phyloP scores from a whole-genome alignment of 64 coral and sea anemone genomes.

The Actinia equina region DNA sequence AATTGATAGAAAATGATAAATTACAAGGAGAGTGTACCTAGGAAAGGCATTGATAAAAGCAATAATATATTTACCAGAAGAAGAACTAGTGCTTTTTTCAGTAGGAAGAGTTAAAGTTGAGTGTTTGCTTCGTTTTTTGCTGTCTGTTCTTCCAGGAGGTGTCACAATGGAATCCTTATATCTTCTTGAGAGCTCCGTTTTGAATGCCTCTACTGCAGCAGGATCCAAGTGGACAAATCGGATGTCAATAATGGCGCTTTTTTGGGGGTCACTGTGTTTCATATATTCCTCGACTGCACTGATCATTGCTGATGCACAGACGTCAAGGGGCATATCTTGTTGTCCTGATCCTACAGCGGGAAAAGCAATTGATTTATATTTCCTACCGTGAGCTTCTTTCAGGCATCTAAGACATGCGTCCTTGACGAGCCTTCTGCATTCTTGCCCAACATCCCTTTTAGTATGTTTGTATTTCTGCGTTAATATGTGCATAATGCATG shows the following conservation, averaged over 20 bases:
- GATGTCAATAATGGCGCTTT: constrained; percentile 20
- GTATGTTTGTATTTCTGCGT: background rate
- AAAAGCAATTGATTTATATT: background rate
- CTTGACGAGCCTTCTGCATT: background rate
- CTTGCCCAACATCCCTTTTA: background rate
- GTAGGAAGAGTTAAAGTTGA: too few relatives aligned
- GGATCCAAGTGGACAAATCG: constrained; percentile 71
- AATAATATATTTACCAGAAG: too few relatives aligned
- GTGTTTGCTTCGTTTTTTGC: too few relatives aligned
- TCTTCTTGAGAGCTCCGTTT: constrained; percentile 31
- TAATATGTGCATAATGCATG: background rate
- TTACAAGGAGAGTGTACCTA: too few relatives aligned
- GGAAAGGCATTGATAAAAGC: too few relatives aligned
- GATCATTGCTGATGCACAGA: constrained; percentile 47
- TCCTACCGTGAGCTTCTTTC: background rate
- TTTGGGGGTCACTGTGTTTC: background rate
- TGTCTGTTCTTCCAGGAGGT: background rate
- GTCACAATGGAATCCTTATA: background rate
- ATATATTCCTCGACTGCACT: constrained; percentile 53
- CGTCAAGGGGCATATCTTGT: constrained; percentile 40
- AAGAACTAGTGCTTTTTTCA: too few relatives aligned
- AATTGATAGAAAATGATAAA: too few relatives aligned
- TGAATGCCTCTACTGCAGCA: constrained; percentile 45
- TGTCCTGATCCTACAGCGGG: constrained; percentile 71
- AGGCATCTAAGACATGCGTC: background rate